These are phyloP conservation scores for Caracal caracal DNA, from an alignment of 2,113 vertebrate species.

Conservation along the genomic window DNA sequence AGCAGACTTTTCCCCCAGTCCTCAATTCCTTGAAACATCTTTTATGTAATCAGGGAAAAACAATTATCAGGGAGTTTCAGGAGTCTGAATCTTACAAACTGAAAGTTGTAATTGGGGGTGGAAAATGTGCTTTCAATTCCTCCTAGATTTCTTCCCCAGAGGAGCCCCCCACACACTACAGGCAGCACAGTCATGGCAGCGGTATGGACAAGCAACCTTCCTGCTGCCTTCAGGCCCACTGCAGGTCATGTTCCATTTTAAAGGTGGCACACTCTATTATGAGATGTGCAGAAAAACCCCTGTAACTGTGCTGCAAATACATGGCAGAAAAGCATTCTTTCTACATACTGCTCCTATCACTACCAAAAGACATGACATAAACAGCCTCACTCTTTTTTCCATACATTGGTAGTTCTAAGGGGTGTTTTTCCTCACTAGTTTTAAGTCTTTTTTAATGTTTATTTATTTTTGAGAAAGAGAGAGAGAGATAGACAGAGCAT, in stretches of 20 bases:
- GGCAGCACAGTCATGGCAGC: neutral
- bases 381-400: neutral
- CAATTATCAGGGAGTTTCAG: neutral
- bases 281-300: neutral
- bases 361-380: neutral
- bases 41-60: neutral
- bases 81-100: neutral
- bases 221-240: neutral
- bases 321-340: neutral
- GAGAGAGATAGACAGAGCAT: too few species aligned
- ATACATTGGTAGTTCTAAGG: neutral
- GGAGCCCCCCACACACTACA: neutral
- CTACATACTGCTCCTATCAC: neutral
- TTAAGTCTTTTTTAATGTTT: neutral
- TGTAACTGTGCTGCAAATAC: neutral
- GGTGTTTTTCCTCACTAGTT: neutral
- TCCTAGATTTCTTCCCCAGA: neutral
- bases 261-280: neutral
- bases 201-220: neutral
- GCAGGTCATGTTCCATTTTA: neutral
- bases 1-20: neutral
- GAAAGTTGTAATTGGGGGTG: neutral
- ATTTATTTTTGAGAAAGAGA: too few species aligned
- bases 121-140: neutral
- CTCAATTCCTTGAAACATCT: neutral